phyloP scores from a whole-genome alignment of 2,888 invertebrate species.

The Pollenia labialis region DNA sequence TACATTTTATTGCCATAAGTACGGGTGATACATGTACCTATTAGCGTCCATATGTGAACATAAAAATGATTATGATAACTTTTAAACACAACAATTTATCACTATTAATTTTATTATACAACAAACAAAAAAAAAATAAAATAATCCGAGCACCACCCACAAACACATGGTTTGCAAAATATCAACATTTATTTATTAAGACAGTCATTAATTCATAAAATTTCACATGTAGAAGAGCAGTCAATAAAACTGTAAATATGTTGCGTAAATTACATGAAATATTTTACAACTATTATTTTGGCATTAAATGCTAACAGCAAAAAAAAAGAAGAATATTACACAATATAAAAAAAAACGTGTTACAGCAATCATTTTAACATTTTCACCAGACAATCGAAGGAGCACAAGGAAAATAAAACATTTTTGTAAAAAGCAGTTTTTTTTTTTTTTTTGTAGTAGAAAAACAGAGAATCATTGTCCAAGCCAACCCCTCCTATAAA shows the following conservation, averaged over 20 bases:
- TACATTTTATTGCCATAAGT: conserved; percentile 52
- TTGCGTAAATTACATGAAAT: conserved; percentile 69
- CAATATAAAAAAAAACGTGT: conserved; percentile 75
- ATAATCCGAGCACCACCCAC: conserved; percentile 20
- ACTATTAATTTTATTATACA: conserved; percentile 70
- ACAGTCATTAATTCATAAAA: conserved; percentile 46
- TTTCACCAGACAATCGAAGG: conserved; percentile 51
- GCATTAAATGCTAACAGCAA: conserved; percentile 65
- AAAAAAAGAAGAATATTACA: conserved; percentile 37
- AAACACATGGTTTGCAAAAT: conserved; percentile 6
- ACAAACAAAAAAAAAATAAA: background rate
- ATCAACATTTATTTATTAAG: conserved; percentile 25
- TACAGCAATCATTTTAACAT: conserved; percentile 79
- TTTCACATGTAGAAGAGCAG: conserved; percentile 33
- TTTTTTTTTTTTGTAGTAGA: background rate
- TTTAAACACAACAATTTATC: conserved; percentile 71
- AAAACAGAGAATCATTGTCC: background rate
- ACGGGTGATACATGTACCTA: conserved; percentile 31
- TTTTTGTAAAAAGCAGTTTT: conserved; percentile 21
- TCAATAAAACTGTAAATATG: conserved; percentile 66
- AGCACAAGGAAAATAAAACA: background rate
- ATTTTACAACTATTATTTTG: conserved; percentile 74
- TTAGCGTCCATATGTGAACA: conserved; percentile 66
- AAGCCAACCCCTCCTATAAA: conserved; percentile 45
- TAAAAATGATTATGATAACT: conserved; percentile 69